Evolutionary conservation across 2,797 vertebrate genomes (phyloP).

Genomic region (Serranus cabrilla): DNA sequence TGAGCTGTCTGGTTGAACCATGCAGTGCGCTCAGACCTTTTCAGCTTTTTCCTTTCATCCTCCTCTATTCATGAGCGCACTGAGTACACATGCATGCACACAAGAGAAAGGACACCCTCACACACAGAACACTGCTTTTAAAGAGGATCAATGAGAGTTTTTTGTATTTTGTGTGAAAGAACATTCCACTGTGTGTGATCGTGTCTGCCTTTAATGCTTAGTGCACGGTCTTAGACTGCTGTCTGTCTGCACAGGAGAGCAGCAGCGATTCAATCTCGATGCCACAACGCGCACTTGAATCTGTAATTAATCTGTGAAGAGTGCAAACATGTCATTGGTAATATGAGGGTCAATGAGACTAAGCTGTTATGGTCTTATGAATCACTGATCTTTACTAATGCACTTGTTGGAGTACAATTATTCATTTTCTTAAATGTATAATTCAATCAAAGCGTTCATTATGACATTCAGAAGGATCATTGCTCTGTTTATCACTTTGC

Average conservation of each 20-base stretch:
- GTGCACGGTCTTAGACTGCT: constrained; percentile 17
- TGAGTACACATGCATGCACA: constrained; percentile 58
- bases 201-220: constrained; percentile 44
- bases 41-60: constrained; percentile 79
- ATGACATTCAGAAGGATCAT: constrained; percentile 2
- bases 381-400: constrained; percentile 9
- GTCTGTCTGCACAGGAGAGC: constrained; percentile 26
- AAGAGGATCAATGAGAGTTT: constrained; percentile 69
- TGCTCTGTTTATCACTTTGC: constrained; percentile 1
- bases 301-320: constrained; percentile 32
- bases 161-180: constrained; percentile 65
- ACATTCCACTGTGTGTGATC: constrained; percentile 49
- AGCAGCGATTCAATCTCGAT: constrained; percentile 26
- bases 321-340: constrained; percentile 27
- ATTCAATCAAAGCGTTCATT: constrained; percentile 13
- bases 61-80: constrained; percentile 71
- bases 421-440: constrained; percentile 2
- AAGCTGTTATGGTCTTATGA: constrained; percentile 21
- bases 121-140: constrained; percentile 64
- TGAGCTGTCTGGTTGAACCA: constrained; percentile 74
- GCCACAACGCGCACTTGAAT: constrained; percentile 22
- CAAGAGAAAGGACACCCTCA: constrained; percentile 67
- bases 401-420: constrained; percentile 9
- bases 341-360: constrained; percentile 13
- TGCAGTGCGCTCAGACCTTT: constrained; percentile 72